Evolutionary conservation across 2,797 vertebrate genomes (phyloP).

Genomic region (Gymnoscopelus braueri): DNA sequence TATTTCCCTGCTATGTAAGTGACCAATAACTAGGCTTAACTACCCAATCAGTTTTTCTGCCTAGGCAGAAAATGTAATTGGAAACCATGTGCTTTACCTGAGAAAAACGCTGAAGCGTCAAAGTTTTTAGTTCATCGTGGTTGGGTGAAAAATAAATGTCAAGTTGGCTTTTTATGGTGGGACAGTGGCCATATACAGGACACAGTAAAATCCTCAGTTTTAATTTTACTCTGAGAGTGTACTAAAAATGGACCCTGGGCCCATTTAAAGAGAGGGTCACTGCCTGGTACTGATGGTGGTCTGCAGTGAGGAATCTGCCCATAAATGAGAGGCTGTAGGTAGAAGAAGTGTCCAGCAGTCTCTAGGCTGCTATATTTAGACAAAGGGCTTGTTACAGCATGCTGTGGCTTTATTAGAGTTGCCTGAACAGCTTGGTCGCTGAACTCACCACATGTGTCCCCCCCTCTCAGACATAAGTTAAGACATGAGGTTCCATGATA

Average conservation of each 20-base stretch:
- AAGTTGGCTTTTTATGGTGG: slow-evolving; percentile 10
- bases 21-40: neutral
- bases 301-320: neutral
- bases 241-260: too few relatives aligned
- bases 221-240: too few relatives aligned
- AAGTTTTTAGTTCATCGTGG: slow-evolving; percentile 24
- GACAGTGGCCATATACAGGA: slow-evolving; percentile 15
- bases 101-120: slow-evolving; percentile 25
- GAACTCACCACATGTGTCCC: slow-evolving; percentile 16
- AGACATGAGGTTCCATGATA: slow-evolving; percentile 25
- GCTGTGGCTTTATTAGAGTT: slow-evolving; percentile 19
- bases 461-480: slow-evolving; percentile 11
- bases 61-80: neutral
- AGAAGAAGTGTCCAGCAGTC: slow-evolving; percentile 11
- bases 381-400: slow-evolving; percentile 19
- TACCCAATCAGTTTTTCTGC: neutral
- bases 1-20: neutral
- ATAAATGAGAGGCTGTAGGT: too few relatives aligned
- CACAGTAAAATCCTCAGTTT: too few relatives aligned
- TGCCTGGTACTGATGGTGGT: slow-evolving; percentile 16
- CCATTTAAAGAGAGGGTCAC: neutral
- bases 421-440: slow-evolving; percentile 31
- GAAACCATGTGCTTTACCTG: slow-evolving; percentile 2
- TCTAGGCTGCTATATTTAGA: slow-evolving; percentile 39
- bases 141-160: slow-evolving; percentile 9